A percentile compares a stretch with the other conserved stretches of the same genome.
Conservation (phyloP, 2,888 invertebrate genomes). For the Polietes domitor region DNA sequence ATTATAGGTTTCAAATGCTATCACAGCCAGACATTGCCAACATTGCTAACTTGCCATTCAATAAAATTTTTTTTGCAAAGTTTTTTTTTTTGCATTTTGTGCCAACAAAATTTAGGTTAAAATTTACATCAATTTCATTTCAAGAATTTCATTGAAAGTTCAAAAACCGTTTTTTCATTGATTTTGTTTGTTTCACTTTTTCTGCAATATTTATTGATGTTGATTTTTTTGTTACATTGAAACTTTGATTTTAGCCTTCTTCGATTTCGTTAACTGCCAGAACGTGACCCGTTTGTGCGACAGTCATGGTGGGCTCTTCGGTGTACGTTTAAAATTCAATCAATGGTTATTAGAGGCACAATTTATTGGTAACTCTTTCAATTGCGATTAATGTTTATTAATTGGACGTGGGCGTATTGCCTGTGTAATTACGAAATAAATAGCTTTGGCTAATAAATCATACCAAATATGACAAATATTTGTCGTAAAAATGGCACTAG, state of each 20-base stretch:
- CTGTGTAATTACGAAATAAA: slow-evolving; percentile 38
- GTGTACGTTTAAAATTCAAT: neutral
- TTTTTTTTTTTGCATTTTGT: slow-evolving; percentile 4
- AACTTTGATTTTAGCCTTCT: neutral
- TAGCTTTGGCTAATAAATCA: slow-evolving; percentile 42
- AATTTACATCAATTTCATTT: slow-evolving; percentile 54
- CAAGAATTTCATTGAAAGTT: slow-evolving; percentile 62
- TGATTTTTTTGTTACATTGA: slow-evolving; percentile 40
- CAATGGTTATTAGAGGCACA: neutral
- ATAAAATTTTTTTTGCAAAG: neutral
- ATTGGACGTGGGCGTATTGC: slow-evolving; percentile 33
- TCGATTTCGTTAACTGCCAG: neutral
- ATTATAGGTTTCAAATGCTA: slow-evolving; percentile 41
- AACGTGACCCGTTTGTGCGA: slow-evolving; percentile 49
- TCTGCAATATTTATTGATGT: slow-evolving; percentile 29
- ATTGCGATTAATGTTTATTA: slow-evolving; percentile 4
- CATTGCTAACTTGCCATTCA: slow-evolving; percentile 39
- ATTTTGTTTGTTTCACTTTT: neutral
- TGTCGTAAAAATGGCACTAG: neutral
- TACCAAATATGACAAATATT: slow-evolving; percentile 17
- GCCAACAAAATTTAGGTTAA: slow-evolving; percentile 41
- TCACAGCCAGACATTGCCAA: slow-evolving; percentile 15
- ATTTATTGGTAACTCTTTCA: neutral
- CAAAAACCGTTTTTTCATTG: neutral
- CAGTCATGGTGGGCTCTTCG: slow-evolving; percentile 28